A percentile compares a stretch with the other conserved stretches of the same genome.
phyloP scores from a whole-genome alignment of 2,797 vertebrate species.

The Apogon hyalosoma region DNA sequence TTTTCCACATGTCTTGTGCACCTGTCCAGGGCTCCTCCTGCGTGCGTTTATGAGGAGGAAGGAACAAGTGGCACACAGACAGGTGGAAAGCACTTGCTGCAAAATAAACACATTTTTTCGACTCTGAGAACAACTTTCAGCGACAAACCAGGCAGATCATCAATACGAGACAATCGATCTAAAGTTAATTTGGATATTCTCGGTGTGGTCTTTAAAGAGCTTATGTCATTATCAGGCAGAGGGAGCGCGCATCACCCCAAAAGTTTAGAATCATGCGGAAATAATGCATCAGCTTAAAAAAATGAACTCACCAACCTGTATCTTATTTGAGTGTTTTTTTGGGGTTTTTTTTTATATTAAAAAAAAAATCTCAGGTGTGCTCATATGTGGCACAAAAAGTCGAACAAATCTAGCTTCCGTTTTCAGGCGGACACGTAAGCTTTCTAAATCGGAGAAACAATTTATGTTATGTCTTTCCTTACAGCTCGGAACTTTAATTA shows the following conservation, averaged over 20 bases:
- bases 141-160: too few relatives aligned
- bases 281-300: too few relatives aligned
- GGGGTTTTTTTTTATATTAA: too few relatives aligned
- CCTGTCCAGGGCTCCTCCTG: constrained; percentile 64
- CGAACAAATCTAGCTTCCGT: not conserved
- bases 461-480: constrained; percentile 49
- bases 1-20: constrained; percentile 71
- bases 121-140: not conserved
- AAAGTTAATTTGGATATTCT: too few relatives aligned
- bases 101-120: constrained; percentile 24
- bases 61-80: constrained; percentile 73
- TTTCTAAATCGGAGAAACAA: constrained; percentile 56
- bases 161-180: too few relatives aligned
- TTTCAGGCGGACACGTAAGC: constrained; percentile 20
- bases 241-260: not conserved
- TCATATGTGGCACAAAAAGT: not conserved
- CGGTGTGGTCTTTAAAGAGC: too few relatives aligned
- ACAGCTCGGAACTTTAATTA: constrained; percentile 73
- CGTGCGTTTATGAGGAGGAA: constrained; percentile 47
- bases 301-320: not conserved
- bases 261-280: not conserved
- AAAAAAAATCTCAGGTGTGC: too few relatives aligned
- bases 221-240: too few relatives aligned
- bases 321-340: not conserved
- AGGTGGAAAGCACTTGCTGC: constrained; percentile 76